Percentiles rank a stretch among this genome's conserved stretches.
Conservation (phyloP, 1,140 invertebrate species). For the Tribolium castaneum region DNA sequence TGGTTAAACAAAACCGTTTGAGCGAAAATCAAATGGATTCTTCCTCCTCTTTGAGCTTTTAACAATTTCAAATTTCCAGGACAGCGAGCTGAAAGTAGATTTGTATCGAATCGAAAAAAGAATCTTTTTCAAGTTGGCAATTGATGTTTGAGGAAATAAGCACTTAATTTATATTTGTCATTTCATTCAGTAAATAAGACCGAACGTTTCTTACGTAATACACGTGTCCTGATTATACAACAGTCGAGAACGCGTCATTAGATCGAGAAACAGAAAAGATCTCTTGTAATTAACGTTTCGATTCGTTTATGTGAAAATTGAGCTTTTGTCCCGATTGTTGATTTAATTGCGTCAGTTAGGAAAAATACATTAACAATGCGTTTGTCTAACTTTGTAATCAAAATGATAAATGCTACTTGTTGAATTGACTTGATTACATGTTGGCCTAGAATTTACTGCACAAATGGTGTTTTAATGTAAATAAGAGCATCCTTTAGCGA, state of each 20-base stretch:
- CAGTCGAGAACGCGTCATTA: neutral
- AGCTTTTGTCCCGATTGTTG: too few species aligned
- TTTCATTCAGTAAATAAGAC: neutral
- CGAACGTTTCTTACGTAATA: neutral
- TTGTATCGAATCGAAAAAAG: neutral
- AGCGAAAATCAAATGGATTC: neutral
- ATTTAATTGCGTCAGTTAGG: too few species aligned
- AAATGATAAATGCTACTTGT: too few species aligned
- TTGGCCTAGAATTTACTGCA: too few species aligned
- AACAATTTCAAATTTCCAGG: neutral
- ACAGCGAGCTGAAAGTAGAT: neutral
- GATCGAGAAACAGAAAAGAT: neutral
- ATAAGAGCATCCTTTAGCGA: neutral
- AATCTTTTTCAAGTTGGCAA: neutral
- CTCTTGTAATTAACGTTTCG: neutral
- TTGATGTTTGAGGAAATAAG: neutral
- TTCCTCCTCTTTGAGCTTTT: neutral
- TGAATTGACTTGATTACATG: too few species aligned
- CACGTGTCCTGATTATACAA: neutral
- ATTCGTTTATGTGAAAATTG: neutral
- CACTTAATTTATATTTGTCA: neutral
- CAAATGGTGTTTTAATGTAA: too few species aligned
- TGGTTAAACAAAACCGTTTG: too few species aligned
- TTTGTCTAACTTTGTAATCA: too few species aligned
- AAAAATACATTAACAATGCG: too few species aligned